Conservation (phyloP, 30 jellyfish, hydroid and myxozoan species). For the Aurelia sp. region DNA sequence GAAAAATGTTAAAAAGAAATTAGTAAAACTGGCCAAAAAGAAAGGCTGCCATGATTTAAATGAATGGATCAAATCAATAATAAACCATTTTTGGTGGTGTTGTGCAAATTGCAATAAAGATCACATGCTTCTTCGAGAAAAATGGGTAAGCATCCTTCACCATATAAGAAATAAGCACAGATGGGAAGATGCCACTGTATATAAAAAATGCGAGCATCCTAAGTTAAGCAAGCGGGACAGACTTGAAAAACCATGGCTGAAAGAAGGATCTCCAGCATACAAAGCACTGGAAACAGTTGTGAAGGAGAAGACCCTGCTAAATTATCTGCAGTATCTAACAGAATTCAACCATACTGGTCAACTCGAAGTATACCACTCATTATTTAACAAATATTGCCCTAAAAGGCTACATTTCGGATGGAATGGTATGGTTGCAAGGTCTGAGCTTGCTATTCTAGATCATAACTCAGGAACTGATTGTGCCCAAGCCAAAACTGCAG, state of each 20-base stretch:
- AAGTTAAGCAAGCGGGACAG: conserved; percentile 10
- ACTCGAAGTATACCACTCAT: too few relatives aligned
- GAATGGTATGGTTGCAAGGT: conserved; percentile 49
- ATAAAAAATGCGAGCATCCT: conserved; percentile 24
- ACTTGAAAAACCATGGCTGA: conserved; percentile 19
- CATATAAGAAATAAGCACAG: conserved; percentile 39
- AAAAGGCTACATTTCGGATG: conserved; percentile 36
- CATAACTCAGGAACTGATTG: conserved; percentile 25
- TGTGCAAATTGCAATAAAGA: conserved; percentile 53
- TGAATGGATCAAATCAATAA: conserved; percentile 41
- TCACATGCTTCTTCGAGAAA: background rate
- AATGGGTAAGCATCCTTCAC: conserved; percentile 2
- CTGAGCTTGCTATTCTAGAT: conserved; percentile 57
- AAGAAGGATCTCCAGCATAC: too few relatives aligned
- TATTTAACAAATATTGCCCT: too few relatives aligned
- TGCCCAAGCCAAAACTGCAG: conserved; percentile 36
- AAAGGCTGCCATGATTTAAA: conserved; percentile 6
- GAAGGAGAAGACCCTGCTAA: too few relatives aligned
- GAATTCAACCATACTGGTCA: too few relatives aligned
- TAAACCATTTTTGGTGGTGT: conserved; percentile 70
- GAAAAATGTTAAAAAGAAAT: conserved; percentile 33
- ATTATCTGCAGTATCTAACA: too few relatives aligned
- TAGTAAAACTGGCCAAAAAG: conserved; percentile 27
- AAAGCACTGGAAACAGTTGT: too few relatives aligned
- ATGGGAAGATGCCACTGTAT: conserved; percentile 33